Conservation (phyloP, 2,113 vertebrate genomes). For the Potamarius usumacintae region DNA sequence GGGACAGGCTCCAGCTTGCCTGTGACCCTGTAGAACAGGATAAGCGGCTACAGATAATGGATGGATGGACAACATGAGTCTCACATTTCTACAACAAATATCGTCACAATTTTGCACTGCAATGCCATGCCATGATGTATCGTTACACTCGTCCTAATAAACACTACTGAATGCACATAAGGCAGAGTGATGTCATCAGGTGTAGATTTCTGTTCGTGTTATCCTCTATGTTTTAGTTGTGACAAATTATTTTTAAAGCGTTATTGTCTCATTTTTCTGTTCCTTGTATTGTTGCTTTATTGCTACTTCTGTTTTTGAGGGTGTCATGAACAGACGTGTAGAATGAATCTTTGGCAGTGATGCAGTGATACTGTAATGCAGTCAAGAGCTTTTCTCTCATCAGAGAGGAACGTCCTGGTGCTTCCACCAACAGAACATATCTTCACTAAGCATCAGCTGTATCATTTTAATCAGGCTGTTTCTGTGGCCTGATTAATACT, state of each 20-base stretch:
- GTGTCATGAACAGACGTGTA: slow-evolving; percentile 1
- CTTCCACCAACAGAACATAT: neutral
- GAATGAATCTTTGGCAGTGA: neutral
- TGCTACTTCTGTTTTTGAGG: neutral
- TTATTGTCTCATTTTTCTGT: slow-evolving; percentile 2
- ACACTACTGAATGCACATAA: neutral
- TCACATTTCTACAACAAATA: no score
- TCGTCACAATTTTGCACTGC: no score
- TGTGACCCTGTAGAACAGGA: no score
- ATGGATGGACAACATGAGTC: no score
- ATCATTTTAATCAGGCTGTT: neutral
- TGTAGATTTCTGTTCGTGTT: neutral
- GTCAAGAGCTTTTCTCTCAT: neutral
- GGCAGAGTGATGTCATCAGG: neutral
- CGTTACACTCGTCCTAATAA: neutral
- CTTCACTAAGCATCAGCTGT: neutral
- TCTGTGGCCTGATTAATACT: neutral
- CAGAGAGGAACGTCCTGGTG: neutral
- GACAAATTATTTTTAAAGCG: neutral
- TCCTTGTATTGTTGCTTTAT: no score
- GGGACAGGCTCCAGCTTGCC: no score
- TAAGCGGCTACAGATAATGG: no score
- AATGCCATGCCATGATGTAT: no score
- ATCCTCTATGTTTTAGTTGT: neutral
- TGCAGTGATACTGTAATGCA: neutral